phyloP scores from a whole-genome alignment of 2,113 vertebrate species.

The Penelope pileata region DNA sequence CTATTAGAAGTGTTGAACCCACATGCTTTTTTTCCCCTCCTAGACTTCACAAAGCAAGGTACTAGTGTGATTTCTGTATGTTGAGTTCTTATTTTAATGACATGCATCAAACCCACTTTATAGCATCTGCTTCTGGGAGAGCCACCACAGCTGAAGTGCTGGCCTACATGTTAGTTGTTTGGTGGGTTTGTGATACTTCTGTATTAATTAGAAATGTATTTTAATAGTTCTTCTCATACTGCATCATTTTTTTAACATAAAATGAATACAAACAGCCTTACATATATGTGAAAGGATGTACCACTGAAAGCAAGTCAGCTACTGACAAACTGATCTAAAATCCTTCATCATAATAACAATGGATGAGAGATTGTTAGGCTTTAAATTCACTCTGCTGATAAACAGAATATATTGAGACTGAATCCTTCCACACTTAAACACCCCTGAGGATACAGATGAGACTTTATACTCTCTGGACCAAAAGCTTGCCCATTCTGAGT shows the following conservation, averaged over 20 bases:
- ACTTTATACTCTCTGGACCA: background rate
- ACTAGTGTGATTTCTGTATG: background rate
- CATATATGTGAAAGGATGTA: background rate
- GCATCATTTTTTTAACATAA: background rate
- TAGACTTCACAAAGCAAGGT: background rate
- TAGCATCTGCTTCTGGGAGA: background rate
- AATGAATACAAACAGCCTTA: background rate
- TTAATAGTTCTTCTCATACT: background rate
- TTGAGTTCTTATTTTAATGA: background rate
- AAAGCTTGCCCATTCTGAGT: background rate
- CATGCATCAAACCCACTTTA: background rate
- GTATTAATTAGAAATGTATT: background rate
- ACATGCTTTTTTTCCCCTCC: background rate
- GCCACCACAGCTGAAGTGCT: background rate
- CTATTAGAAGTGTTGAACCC: background rate
- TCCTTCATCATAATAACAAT: background rate
- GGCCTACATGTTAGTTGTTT: background rate
- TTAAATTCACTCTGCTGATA: background rate
- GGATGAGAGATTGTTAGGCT: background rate
- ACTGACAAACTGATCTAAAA: background rate
- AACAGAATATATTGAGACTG: background rate
- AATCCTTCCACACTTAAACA: conserved; percentile 2
- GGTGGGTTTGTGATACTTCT: background rate
- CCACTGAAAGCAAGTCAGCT: background rate
- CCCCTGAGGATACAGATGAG: background rate